phyloP scores from a whole-genome alignment of 2,888 invertebrate genomes.

The Platerodrilus igneus region DNA sequence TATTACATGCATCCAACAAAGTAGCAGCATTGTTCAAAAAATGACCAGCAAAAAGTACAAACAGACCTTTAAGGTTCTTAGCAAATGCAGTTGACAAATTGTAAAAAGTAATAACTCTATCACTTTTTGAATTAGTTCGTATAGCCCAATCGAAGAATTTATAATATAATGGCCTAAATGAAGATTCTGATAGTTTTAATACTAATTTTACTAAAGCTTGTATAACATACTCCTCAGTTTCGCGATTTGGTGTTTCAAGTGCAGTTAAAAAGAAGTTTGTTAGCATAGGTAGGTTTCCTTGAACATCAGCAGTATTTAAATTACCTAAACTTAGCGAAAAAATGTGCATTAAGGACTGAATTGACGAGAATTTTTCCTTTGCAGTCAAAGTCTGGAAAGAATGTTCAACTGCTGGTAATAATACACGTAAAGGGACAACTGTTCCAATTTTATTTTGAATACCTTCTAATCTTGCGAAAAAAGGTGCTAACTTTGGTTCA shows the following conservation, averaged over 20 bases:
- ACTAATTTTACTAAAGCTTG: constrained; percentile 75
- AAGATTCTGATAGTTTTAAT: constrained; percentile 82
- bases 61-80: constrained; percentile 77
- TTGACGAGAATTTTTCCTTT: constrained; percentile 57
- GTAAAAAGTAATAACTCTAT: constrained; percentile 77
- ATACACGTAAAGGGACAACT: constrained; percentile 66
- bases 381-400: constrained; percentile 59
- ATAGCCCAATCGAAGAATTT: constrained; percentile 86
- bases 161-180: constrained; percentile 84
- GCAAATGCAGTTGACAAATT: constrained; percentile 74
- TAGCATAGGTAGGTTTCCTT: constrained; percentile 61
- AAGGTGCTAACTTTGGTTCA: constrained; percentile 50
- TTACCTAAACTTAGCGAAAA: constrained; percentile 67
- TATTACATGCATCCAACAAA: constrained; percentile 66
- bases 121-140: constrained; percentile 57
- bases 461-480: constrained; percentile 55
- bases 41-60: constrained; percentile 84
- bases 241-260: constrained; percentile 56
- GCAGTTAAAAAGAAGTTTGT: constrained; percentile 70
- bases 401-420: constrained; percentile 69
- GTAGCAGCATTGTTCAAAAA: constrained; percentile 76
- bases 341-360: constrained; percentile 70
- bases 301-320: constrained; percentile 60
- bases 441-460: constrained; percentile 65
- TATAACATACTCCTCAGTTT: constrained; percentile 70